Evolutionary conservation across 2,888 invertebrate genomes (phyloP), one percentile per base, ranked within the genome.

Genomic region (Drosophila prostipennis): DNA sequence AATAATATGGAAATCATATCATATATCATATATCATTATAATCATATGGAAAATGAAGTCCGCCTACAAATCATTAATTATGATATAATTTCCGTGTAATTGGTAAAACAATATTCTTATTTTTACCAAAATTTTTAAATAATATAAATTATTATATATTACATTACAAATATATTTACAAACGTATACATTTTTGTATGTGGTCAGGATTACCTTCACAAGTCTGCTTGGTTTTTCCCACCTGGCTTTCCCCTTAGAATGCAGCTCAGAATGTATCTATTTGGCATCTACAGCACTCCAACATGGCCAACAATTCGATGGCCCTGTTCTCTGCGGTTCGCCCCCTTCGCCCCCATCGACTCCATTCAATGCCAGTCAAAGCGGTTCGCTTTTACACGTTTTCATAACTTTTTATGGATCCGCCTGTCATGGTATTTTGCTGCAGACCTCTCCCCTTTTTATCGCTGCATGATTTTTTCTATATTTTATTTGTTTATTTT

Each of bases 401-500:
- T 87, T 82, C 70, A 82, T 71, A 85, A 82, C 74, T 77, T 88
- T 85, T 85, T 85, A 75, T 79, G 72, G 69, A 70, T 65, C 52
- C 67, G 34, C 55, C 52, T 69, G 63, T 53, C 58, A 61, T 67
- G 76, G 77, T 64, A 69, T 61, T 53, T 53, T 74, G 51, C 65
- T 54, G 29, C 52, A 64, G 65, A 70, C 53, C 37, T 49, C 46
- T 34, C 61, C 37, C 39, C 63, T 68, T 72, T 70, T 80, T 77
- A 64, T 48, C 48, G 65, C 63, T 55, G 58, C 72, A 64, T 73
- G 72, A 79, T 73, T 79, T 65, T 65, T 65, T 53, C 53, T 73
- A 71, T 71, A 81, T 68, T 79, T 74, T 77, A 79, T 73, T 77
- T 85, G 61, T 72, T 68, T 77, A 43, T 63, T 61, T 74, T 55